Evolutionary conservation across 2,113 vertebrate genomes (phyloP).

Genomic region (Columba livia): DNA sequence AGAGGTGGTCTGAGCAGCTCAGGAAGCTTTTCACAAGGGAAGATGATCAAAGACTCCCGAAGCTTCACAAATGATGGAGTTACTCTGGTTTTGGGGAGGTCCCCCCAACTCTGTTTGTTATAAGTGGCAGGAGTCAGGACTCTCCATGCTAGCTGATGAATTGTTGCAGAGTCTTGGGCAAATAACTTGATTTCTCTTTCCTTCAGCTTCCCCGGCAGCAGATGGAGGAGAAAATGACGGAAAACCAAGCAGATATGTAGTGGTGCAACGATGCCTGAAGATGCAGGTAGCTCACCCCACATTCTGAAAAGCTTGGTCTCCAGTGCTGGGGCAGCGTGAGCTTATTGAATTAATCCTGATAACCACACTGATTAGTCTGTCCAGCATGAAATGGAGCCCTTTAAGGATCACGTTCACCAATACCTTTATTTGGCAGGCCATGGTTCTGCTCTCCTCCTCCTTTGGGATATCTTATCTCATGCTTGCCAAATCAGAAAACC

Average conservation of each 20-base stretch:
- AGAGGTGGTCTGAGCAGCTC: background rate
- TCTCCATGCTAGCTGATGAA: background rate
- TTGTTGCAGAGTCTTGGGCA: background rate
- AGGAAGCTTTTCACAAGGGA: background rate
- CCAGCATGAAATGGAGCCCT: background rate
- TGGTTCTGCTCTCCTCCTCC: background rate
- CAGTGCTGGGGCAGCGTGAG: no score
- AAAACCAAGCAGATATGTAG: background rate
- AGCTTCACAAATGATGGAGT: background rate
- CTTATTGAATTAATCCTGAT: background rate
- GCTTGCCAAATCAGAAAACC: slow-evolving; percentile 16
- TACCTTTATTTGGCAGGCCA: background rate
- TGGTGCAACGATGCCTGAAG: background rate
- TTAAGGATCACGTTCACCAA: background rate
- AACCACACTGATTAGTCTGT: background rate
- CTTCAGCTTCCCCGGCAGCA: background rate
- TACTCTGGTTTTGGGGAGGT: background rate
- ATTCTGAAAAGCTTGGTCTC: background rate
- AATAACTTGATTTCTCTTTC: background rate
- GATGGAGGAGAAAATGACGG: background rate
- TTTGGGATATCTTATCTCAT: background rate
- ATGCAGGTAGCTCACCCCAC: background rate
- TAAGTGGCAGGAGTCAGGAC: background rate
- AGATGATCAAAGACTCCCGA: no score
- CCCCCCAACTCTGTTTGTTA: accelerated